Base-by-base conservation (phyloP, 2,113 vertebrate species). In the Gambusia holbrooki region DNA sequence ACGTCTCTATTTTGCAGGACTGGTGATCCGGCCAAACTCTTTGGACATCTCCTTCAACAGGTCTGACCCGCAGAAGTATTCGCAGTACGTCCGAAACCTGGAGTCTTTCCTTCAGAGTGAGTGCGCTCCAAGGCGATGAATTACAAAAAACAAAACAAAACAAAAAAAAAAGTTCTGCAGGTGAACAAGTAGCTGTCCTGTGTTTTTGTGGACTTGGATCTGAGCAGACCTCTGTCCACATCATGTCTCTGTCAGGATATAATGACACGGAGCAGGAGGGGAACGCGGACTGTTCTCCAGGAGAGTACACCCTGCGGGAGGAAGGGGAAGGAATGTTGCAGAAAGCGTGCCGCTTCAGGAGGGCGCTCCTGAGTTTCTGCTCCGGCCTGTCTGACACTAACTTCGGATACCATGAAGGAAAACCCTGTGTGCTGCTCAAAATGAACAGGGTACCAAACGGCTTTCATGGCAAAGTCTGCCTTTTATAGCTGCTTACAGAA, bases 341-440 rank as follows among this genome's bases (percentile, higher is more conserved):
- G 90, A 88, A 90, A 77, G 95, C 92, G 0, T 99, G 98, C 86
- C 95, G 81, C 71, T 99, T 99, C 90, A 95, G 92, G 92, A 87
- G 96, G 69, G 76, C 80, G 22, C 75, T 78, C 3, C 95, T 99
- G 76, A 90, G 95, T 14, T 79, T 84, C 0, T 99, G 97, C 93
- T 97, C 96, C 32, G 97, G 97, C 73, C 85, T 94, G 33, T 84
- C 88, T 1, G 96, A 98, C 74, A 11, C 84, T 77, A 90, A 48
- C 61, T 99, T 96, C 74, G 98, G 97, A 66, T 99, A 98, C 83
- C 90, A 94, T 73, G 93, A 90, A 74, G 97, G 97, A 74, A 90
- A 88, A 48, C 98, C 98, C 11, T 99, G 98, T 19, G 85, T 99
- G 76, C 92, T 98, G 87, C 94, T 99, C 81, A 99, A 99, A 92